Conservation (phyloP, 1,140 invertebrate species). For the Panulirus ornatus region DNA sequence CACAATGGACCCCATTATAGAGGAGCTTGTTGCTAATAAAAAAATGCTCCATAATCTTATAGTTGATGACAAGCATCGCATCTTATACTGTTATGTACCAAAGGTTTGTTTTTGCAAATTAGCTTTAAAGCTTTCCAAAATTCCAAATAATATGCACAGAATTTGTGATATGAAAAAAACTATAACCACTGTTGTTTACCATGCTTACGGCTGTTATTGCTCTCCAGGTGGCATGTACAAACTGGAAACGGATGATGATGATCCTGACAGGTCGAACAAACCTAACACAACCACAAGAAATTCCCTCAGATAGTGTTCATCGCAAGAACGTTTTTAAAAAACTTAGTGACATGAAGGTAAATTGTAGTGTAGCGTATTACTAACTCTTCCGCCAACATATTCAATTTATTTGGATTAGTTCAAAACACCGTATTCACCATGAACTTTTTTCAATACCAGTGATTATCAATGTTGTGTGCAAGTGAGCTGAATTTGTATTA, state of each 20-base stretch:
- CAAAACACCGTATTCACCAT: too few species aligned
- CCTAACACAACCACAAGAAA: constrained; percentile 84
- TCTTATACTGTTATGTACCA: constrained; percentile 95
- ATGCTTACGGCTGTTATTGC: background rate
- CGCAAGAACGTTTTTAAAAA: constrained; percentile 81
- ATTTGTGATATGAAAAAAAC: background rate
- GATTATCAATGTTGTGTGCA: too few species aligned
- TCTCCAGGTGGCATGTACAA: constrained; percentile 93
- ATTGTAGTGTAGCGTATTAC: constrained; percentile 78
- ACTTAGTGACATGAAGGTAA: constrained; percentile 81
- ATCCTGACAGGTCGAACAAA: constrained; percentile 86
- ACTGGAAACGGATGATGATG: constrained; percentile 94
- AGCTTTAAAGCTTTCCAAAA: too few species aligned
- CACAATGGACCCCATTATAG: background rate
- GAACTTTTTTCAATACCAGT: too few species aligned
- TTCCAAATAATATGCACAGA: background rate
- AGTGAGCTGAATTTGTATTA: too few species aligned
- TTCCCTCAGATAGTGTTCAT: constrained; percentile 87
- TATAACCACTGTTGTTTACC: too few species aligned
- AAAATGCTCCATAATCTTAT: constrained; percentile 79
- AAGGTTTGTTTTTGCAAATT: constrained; percentile 83
- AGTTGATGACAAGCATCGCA: constrained; percentile 88
- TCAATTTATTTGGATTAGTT: too few species aligned
- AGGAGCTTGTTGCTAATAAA: constrained; percentile 20
- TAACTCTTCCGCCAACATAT: too few species aligned